Evolutionary conservation across 2,888 invertebrate genomes (phyloP).

Genomic region (Bimastos eiseni): DNA sequence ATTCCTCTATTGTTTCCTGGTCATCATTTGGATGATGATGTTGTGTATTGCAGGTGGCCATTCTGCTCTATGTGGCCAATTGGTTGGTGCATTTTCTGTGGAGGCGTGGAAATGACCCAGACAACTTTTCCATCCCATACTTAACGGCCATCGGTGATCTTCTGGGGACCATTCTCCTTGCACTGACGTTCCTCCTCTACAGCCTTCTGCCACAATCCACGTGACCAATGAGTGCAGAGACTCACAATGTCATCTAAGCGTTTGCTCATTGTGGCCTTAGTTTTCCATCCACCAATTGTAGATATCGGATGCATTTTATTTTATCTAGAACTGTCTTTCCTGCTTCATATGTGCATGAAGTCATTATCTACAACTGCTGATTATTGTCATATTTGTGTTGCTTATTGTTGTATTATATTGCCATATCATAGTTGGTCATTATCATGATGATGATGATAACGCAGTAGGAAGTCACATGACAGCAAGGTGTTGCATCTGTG

Average conservation of each 20-base stretch:
- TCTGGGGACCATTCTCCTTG: conserved; percentile 73
- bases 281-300: background rate
- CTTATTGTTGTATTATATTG: background rate
- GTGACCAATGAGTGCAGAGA: background rate
- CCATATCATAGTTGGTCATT: background rate
- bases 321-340: background rate
- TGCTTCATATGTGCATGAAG: background rate
- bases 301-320: background rate
- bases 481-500: background rate
- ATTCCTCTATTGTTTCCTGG: no score
- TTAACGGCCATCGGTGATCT: conserved; percentile 90
- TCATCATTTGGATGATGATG: background rate
- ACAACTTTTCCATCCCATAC: conserved; percentile 90
- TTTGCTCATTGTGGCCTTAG: background rate
- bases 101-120: conserved; percentile 85
- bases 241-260: background rate
- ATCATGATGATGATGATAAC: background rate
- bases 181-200: conserved; percentile 56
- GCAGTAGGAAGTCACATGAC: no score
- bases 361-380: background rate
- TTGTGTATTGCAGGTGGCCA: conserved; percentile 71
- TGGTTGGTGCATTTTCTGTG: conserved; percentile 87
- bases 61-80: conserved; percentile 81
- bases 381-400: background rate
- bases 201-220: conserved; percentile 37